phyloP scores from a whole-genome alignment of 2,888 invertebrate species.

The Polyommatus iphigenia region DNA sequence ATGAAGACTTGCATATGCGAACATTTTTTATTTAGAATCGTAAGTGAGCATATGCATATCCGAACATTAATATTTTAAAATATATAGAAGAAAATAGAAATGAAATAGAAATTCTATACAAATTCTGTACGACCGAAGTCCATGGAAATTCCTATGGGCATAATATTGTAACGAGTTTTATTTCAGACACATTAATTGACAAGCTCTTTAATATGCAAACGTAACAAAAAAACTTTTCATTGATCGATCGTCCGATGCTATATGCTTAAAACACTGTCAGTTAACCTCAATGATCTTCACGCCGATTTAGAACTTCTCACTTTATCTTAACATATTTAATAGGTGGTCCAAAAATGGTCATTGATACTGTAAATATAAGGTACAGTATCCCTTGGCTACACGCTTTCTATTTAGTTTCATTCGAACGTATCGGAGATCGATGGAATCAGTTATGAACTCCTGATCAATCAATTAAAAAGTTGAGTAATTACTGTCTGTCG shows the following conservation, averaged over 20 bases:
- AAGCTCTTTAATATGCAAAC: conserved; percentile 27
- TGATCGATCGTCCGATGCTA: conserved; percentile 25
- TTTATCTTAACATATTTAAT: conserved; percentile 9
- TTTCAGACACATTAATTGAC: conserved; percentile 12
- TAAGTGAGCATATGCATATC: too few relatives aligned
- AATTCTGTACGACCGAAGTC: neutral
- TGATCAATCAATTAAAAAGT: conserved; percentile 63
- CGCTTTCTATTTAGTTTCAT: conserved; percentile 6
- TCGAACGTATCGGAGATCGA: conserved; percentile 41
- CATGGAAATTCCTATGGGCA: neutral
- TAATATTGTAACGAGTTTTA: neutral
- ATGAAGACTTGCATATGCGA: neutral
- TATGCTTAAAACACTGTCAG: conserved; percentile 31
- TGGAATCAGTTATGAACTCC: conserved; percentile 56
- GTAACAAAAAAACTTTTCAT: conserved; percentile 25
- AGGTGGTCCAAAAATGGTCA: neutral
- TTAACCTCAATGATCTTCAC: conserved; percentile 34
- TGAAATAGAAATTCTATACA: neutral
- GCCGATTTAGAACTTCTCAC: conserved; percentile 29
- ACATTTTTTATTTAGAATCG: too few relatives aligned
- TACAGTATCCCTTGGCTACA: neutral
- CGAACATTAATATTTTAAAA: too few relatives aligned
- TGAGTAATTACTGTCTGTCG: conserved; percentile 16
- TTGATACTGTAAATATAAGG: neutral
- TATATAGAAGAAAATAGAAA: too few relatives aligned